These are phyloP conservation scores for Syngnathus typhle DNA, from an alignment of 2,113 vertebrate species.

Conservation along the genomic window DNA sequence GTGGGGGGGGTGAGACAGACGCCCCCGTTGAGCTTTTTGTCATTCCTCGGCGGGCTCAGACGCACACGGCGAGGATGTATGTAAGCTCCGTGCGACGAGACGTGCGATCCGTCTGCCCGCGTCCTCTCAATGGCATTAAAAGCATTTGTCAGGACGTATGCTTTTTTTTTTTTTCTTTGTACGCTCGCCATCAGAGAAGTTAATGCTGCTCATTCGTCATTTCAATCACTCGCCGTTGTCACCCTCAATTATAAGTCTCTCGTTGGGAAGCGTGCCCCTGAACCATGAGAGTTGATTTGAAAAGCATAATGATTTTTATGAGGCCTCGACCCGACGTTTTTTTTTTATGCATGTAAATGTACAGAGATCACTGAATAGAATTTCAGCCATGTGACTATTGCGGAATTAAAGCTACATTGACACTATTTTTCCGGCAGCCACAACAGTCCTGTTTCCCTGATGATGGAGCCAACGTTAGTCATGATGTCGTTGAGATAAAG, in stretches of 20 bases:
- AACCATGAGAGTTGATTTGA: background rate
- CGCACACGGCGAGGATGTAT: conserved; percentile 59
- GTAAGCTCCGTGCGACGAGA: conserved; percentile 60
- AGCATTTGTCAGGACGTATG: conserved; percentile 63
- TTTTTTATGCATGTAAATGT: background rate
- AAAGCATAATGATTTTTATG: background rate
- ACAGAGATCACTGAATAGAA: background rate
- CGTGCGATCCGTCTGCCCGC: conserved; percentile 55
- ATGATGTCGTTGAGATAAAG: background rate
- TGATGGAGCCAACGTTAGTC: background rate
- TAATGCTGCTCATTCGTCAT: conserved; percentile 64
- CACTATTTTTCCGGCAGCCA: no score
- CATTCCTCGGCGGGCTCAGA: conserved; percentile 62
- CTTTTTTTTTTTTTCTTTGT: conserved; percentile 48
- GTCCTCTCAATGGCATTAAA: conserved; percentile 57
- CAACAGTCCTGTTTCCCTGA: background rate
- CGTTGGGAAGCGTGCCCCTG: conserved; percentile 38
- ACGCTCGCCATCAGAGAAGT: conserved; percentile 59
- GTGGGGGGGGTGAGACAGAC: conserved; percentile 55
- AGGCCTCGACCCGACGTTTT: background rate
- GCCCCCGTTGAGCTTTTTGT: conserved; percentile 64
- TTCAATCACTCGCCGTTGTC: conserved; percentile 56
- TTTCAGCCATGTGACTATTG: background rate
- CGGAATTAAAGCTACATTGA: background rate
- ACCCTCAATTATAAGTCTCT: conserved; percentile 55